These are phyloP conservation scores for Oryzias celebensis DNA, from an alignment of 2,113 vertebrate species.

Conservation along the genomic window DNA sequence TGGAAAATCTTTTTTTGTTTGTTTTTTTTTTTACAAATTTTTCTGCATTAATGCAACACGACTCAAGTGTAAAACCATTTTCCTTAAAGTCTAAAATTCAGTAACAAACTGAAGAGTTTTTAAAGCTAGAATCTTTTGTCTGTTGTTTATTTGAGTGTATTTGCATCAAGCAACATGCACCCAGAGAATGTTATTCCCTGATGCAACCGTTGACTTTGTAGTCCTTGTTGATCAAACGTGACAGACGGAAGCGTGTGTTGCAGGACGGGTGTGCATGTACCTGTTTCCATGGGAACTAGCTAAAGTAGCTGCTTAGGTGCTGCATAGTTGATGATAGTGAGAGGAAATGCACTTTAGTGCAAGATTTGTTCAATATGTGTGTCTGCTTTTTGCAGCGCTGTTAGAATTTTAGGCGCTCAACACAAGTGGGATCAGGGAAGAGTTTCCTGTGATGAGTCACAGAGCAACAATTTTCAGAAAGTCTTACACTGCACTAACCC, in stretches of 20 bases:
- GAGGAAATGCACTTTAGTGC: conserved; percentile 18
- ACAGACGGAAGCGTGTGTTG: background rate
- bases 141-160: no score
- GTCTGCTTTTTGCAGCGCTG: conserved; percentile 27
- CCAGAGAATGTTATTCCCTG: no score
- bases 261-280: background rate
- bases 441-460: conserved; percentile 52
- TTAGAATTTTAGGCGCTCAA: conserved; percentile 38
- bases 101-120: no score
- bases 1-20: no score
- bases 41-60: no score
- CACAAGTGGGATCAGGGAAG: conserved; percentile 37
- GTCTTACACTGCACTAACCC: conserved; percentile 47
- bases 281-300: conserved; percentile 59
- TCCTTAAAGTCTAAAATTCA: no score
- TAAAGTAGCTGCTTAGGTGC: conserved; percentile 5
- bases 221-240: conserved; percentile 1
- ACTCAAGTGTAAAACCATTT: no score
- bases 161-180: no score
- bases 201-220: background rate
- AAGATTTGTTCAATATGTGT: conserved; percentile 5
- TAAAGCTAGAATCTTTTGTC: no score
- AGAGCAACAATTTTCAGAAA: conserved; percentile 44
- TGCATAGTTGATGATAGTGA: conserved; percentile 34
- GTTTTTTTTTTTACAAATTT: no score